Base-by-base conservation (phyloP, 2,888 invertebrate genomes). In the Cephus runcator region DNA sequence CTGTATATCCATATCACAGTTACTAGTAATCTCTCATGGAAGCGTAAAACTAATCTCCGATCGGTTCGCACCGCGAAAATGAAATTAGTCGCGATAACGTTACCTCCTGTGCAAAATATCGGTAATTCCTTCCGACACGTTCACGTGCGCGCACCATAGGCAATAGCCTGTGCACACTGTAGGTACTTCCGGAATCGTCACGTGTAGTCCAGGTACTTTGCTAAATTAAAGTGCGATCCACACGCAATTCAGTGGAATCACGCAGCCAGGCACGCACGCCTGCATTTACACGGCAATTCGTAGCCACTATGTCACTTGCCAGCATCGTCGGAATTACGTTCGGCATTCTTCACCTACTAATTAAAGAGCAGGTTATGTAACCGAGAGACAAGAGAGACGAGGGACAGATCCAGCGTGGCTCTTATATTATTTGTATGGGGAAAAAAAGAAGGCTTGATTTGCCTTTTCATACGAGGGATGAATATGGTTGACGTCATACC, bases 181-280 rank as follows among this genome's bases (percentile, higher is more conserved):
- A 56, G 56, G 23, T 56, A 56, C 23, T 56, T 56, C 56, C 56
- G 56, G 56, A 56, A 56, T 56, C 56, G 56, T 56, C 56, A 56
- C 56, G 56, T 9, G 56, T 56, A 56, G 23, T 6, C 23, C 56
- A 56, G 56, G 23, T 71, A 71, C 71, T 71, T 71, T 71, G 85
- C 83, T 87, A 85, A 88, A 88, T 88, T 88, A 87, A 88, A 88
- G 87, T 84, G 85, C 82, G 82, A 84, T 83, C 82, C 81, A 80
- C 87, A 87, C 87, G 87, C 87, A 81, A 87, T 83, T 83, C 82
- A 80, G 78, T 77, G 77, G 78, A 77, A 77, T 77, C 83, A 80
- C 74, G 71, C 30, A 71, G 73, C 79, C 80, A 80, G 34, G 78
- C 73, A 77, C 80, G 78, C 78, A 76, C 31, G 71, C 12, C 33